Percentiles rank a stretch among this genome's conserved stretches.
These are phyloP conservation scores for Gallinago jamesoni DNA, from an alignment of 2,113 vertebrate genomes.

Conservation along the genomic window DNA sequence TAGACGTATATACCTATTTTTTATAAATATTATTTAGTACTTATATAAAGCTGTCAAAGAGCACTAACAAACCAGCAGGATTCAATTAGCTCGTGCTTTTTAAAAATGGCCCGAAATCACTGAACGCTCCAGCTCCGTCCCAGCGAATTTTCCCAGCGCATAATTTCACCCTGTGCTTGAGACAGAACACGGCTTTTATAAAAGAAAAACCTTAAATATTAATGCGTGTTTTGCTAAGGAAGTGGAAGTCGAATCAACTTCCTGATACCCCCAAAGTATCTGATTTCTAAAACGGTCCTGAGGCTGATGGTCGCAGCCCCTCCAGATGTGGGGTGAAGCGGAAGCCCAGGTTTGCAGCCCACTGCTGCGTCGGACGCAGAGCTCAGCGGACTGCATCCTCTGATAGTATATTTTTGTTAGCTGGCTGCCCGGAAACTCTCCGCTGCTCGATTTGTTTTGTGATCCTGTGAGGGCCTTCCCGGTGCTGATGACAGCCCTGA, in stretches of 20 bases:
- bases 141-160: constrained; percentile 65
- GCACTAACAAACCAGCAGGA: constrained; percentile 64
- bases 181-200: constrained; percentile 78
- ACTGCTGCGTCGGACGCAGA: constrained; percentile 77
- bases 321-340: constrained; percentile 82
- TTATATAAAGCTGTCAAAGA: constrained; percentile 63
- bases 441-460: constrained; percentile 80
- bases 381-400: constrained; percentile 80
- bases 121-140: constrained; percentile 56
- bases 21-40: constrained; percentile 56
- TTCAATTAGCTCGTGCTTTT: constrained; percentile 58
- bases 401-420: constrained; percentile 86
- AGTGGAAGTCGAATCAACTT: constrained; percentile 90
- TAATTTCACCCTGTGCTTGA: constrained; percentile 69
- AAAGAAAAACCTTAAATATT: constrained; percentile 82
- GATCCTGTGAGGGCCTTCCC: constrained; percentile 82
- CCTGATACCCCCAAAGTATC: constrained; percentile 86
- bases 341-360: constrained; percentile 83
- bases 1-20: constrained; percentile 24
- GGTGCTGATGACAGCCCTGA: constrained; percentile 77
- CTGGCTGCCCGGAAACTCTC: constrained; percentile 84
- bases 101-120: constrained; percentile 41
- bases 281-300: constrained; percentile 81
- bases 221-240: constrained; percentile 88
- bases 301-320: constrained; percentile 75